phyloP scores from a whole-genome alignment of 2,888 invertebrate species.

The Coleophora deauratella region DNA sequence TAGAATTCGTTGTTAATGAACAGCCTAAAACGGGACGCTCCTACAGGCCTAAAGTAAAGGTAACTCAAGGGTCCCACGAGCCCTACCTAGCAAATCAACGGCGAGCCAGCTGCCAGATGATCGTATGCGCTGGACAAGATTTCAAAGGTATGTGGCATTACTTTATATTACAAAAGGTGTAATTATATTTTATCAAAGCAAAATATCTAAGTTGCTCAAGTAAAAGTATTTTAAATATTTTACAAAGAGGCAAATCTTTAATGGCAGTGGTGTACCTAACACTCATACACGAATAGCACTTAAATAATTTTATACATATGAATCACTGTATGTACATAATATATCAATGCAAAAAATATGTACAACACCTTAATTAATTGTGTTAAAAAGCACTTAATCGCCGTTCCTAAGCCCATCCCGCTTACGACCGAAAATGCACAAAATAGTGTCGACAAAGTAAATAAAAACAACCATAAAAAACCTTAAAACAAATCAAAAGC shows the following conservation, averaged over 20 bases:
- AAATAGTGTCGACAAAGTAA: slow-evolving; percentile 13
- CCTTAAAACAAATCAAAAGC: slow-evolving; percentile 9
- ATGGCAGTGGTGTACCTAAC: slow-evolving; percentile 66
- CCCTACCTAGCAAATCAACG: slow-evolving; percentile 22
- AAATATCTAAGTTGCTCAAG: slow-evolving; percentile 1
- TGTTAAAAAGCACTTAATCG: slow-evolving; percentile 62
- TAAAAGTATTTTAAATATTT: slow-evolving; percentile 21
- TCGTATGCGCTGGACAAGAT: slow-evolving; percentile 27
- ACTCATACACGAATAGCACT: slow-evolving; percentile 61
- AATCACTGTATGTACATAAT: slow-evolving; percentile 55
- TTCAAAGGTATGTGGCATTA: slow-evolving; percentile 20
- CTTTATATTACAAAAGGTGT: background rate
- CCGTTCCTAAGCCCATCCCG: slow-evolving; percentile 39
- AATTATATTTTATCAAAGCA: no score
- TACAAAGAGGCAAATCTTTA: slow-evolving; percentile 33
- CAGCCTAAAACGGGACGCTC: slow-evolving; percentile 58
- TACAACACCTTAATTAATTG: slow-evolving; percentile 56
- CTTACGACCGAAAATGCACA: slow-evolving; percentile 25
- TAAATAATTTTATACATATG: slow-evolving; percentile 50
- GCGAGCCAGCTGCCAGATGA: slow-evolving; percentile 59
- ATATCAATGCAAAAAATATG: slow-evolving; percentile 67
- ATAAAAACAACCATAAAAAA: slow-evolving; percentile 21
- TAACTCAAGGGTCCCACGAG: slow-evolving; percentile 24
- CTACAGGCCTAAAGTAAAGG: slow-evolving; percentile 26
- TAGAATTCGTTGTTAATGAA: slow-evolving; percentile 67